Percentiles rank a stretch among this genome's conserved stretches.
Evolutionary conservation across 1,140 invertebrate genomes (phyloP).

Genomic region (Eciton burchellii): DNA sequence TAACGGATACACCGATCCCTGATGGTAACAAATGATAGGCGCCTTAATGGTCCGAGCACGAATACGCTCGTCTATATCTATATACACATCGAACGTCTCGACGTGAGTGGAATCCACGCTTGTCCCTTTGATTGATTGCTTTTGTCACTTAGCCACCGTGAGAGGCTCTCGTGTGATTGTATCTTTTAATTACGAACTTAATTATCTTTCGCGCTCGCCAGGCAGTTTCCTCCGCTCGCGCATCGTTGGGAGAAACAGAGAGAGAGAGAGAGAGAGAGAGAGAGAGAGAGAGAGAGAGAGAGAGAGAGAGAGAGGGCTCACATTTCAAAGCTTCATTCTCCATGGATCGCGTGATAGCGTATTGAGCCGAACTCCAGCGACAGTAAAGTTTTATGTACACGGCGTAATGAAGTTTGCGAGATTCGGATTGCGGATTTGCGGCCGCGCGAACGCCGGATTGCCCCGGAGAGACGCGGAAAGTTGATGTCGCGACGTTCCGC

Average conservation of each 20-base stretch:
- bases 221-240: conserved; percentile 48
- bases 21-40: conserved; percentile 82
- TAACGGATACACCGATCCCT: conserved; percentile 76
- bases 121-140: conserved; percentile 81
- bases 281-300: conserved; percentile 22
- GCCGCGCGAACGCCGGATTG: neutral
- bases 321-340: conserved; percentile 78
- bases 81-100: conserved; percentile 54
- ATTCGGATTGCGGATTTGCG: too few species aligned
- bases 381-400: conserved; percentile 50
- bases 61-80: conserved; percentile 49
- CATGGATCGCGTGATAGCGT: conserved; percentile 49
- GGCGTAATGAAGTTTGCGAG: conserved; percentile 53
- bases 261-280: conserved; percentile 19
- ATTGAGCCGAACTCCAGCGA: conserved; percentile 35
- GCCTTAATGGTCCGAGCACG: conserved; percentile 78
- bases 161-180: conserved; percentile 71
- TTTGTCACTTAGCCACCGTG: conserved; percentile 79
- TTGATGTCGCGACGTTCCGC: neutral
- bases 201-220: conserved; percentile 74
- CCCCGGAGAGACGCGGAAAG: neutral
- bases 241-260: too few species aligned
- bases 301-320: conserved; percentile 9
- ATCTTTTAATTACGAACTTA: conserved; percentile 80
- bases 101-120: conserved; percentile 69